Evolutionary conservation across 2,797 vertebrate species (phyloP).

Genomic region (Thamnophis elegans): DNA sequence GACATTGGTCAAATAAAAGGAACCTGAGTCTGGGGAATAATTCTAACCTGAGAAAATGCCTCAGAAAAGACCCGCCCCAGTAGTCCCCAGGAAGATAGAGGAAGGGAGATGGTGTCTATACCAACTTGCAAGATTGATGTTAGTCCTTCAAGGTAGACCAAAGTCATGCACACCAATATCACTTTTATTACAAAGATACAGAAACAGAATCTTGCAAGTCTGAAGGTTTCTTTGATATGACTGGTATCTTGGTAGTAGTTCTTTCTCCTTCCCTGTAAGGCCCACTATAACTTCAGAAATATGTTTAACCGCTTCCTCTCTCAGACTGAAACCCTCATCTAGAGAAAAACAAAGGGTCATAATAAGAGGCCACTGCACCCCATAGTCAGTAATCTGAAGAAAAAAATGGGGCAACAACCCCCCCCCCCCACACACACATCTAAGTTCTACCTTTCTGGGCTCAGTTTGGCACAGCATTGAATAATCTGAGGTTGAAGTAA

Average conservation of each 20-base stretch:
- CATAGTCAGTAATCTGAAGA: background rate
- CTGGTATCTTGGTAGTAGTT: background rate
- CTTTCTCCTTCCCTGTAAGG: background rate
- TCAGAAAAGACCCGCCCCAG: background rate
- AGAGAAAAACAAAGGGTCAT: background rate
- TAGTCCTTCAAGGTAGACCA: background rate
- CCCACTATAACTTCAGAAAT: background rate
- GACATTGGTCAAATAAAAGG: background rate
- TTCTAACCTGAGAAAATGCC: background rate
- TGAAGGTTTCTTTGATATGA: background rate
- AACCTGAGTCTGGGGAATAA: background rate
- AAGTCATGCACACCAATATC: background rate
- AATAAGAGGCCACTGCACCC: background rate
- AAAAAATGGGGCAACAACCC: background rate
- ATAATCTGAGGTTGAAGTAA: background rate
- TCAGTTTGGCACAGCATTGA: background rate
- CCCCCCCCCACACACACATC: too few species aligned
- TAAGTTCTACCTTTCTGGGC: background rate
- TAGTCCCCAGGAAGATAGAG: background rate
- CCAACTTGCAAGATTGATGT: background rate
- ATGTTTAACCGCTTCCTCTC: background rate
- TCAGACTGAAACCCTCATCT: background rate
- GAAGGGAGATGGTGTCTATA: background rate
- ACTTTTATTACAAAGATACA: background rate
- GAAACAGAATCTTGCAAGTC: background rate